Evolutionary conservation across 2,113 vertebrate genomes (phyloP).

Genomic region (Corvus moneduloides): DNA sequence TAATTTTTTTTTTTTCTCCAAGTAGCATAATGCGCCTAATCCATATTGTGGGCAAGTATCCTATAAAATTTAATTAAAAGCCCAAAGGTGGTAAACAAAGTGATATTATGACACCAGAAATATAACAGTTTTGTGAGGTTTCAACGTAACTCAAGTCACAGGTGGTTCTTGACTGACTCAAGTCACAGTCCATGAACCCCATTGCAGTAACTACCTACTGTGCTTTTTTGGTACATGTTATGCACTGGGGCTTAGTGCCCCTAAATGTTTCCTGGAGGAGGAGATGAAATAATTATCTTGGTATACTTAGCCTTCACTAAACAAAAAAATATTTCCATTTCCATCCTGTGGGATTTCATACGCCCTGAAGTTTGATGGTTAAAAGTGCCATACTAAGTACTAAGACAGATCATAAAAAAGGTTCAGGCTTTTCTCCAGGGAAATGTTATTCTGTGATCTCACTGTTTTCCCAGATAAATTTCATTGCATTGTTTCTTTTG

Average conservation of each 20-base stretch:
- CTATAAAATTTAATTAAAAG: conserved; percentile 51
- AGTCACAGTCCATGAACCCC: neutral
- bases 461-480: conserved; percentile 64
- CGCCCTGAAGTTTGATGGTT: neutral
- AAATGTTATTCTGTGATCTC: conserved; percentile 53
- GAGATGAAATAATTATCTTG: neutral
- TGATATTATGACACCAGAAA: neutral
- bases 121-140: neutral
- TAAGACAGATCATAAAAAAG: conserved; percentile 38
- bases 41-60: conserved; percentile 32
- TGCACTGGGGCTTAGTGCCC: neutral
- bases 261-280: neutral
- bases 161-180: neutral
- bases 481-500: conserved; percentile 56
- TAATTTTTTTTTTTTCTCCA: neutral
- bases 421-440: conserved; percentile 56
- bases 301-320: neutral
- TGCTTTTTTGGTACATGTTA: neutral
- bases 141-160: neutral
- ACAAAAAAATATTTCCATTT: conserved; percentile 39
- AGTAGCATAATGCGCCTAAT: conserved; percentile 37
- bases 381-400: neutral
- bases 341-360: neutral
- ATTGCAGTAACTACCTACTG: neutral
- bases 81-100: conserved; percentile 22